A percentile compares a stretch with the other conserved stretches of the same genome.
phyloP scores from a whole-genome alignment of 2,797 vertebrate species.

The Sebastes jordani region DNA sequence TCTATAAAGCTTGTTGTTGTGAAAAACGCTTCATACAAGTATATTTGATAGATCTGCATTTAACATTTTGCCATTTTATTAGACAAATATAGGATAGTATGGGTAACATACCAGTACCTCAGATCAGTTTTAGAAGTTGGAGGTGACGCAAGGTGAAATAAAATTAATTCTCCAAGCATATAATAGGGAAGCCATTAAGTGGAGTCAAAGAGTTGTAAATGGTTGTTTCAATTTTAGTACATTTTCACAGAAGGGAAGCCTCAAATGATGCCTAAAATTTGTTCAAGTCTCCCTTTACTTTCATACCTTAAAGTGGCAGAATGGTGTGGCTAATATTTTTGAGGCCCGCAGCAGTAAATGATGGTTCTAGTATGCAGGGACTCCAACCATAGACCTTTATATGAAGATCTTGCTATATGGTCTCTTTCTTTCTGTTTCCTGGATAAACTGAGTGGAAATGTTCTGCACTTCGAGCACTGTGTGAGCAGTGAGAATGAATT shows the following conservation, averaged over 20 bases:
- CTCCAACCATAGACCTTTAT: conserved; percentile 35
- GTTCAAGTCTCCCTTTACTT: conserved; percentile 12
- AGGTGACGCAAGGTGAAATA: conserved; percentile 2
- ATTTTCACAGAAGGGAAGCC: conserved; percentile 12
- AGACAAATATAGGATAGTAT: neutral
- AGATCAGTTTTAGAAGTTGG: conserved; percentile 10
- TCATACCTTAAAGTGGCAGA: conserved; percentile 15
- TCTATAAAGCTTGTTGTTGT: neutral
- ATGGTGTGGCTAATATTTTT: conserved; percentile 15
- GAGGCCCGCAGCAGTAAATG: conserved; percentile 11
- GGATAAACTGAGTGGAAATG: conserved; percentile 58
- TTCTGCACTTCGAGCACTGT: conserved; percentile 54
- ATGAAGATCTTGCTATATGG: conserved; percentile 22
- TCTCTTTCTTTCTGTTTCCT: conserved; percentile 24
- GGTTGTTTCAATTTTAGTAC: conserved; percentile 39
- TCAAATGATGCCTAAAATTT: conserved; percentile 15
- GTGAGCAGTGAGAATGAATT: conserved; percentile 73
- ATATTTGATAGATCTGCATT: conserved; percentile 9
- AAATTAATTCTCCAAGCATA: conserved; percentile 14
- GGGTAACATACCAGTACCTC: neutral
- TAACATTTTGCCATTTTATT: neutral
- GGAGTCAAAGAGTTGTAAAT: conserved; percentile 20
- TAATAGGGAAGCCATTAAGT: conserved; percentile 15
- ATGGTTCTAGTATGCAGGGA: conserved; percentile 22
- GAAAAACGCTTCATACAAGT: neutral